These are phyloP conservation scores for Aethes cnicana DNA, from an alignment of 2,888 invertebrate species.

Conservation along the genomic window DNA sequence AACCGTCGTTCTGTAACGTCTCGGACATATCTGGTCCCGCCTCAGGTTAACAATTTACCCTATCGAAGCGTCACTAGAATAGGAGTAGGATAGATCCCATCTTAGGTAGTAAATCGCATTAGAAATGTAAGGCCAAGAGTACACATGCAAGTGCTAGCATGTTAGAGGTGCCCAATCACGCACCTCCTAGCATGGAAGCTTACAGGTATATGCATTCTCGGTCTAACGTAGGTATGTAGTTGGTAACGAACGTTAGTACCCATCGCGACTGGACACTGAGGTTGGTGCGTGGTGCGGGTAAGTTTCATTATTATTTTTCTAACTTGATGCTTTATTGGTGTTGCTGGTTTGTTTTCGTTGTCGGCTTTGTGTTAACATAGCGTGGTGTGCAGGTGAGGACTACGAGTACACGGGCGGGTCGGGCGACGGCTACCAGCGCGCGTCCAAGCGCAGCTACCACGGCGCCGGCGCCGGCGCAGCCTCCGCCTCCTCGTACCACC, in stretches of 20 bases:
- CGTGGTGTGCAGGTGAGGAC: conserved; percentile 63
- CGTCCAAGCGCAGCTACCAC: conserved; percentile 72
- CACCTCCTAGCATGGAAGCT: neutral
- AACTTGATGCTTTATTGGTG: neutral
- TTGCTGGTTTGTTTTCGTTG: conserved; percentile 2
- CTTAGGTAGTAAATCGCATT: no score
- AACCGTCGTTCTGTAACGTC: conserved; percentile 75
- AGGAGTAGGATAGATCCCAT: no score
- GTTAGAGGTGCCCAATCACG: neutral
- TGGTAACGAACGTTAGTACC: conserved; percentile 10
- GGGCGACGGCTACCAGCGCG: conserved; percentile 74
- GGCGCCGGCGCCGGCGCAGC: conserved; percentile 59
- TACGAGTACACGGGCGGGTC: conserved; percentile 78
- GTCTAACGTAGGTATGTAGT: conserved; percentile 13
- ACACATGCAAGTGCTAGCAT: no score
- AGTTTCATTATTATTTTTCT: conserved; percentile 53
- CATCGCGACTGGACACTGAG: conserved; percentile 5
- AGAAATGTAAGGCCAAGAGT: no score
- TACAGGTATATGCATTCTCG: neutral
- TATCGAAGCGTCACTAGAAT: no score
- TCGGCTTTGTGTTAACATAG: conserved; percentile 8
- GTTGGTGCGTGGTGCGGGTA: conserved; percentile 78
- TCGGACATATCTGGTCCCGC: conserved; percentile 71
- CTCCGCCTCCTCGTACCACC: conserved; percentile 75
- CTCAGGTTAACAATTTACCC: conserved; percentile 57